Percentiles rank a stretch among this genome's conserved stretches.
These are phyloP conservation scores for Melanaphis sacchari DNA, from an alignment of 1,140 invertebrate species.

Conservation along the genomic window DNA sequence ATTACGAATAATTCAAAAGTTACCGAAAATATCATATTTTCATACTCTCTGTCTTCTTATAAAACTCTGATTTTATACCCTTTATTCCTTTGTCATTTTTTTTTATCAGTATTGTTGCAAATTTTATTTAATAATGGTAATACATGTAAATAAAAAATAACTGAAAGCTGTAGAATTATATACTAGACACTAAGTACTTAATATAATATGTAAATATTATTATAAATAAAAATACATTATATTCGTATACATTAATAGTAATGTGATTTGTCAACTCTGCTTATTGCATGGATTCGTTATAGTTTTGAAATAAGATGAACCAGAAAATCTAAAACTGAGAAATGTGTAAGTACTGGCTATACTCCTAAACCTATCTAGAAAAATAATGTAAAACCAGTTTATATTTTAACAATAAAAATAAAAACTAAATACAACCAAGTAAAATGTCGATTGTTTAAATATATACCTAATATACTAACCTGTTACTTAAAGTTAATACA, in stretches of 20 bases:
- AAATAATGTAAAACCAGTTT: neutral
- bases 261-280: neutral
- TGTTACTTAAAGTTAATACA: too few relatives aligned
- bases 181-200: neutral
- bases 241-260: neutral
- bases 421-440: too few relatives aligned
- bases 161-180: neutral
- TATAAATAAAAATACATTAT: neutral
- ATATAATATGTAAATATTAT: conserved; percentile 18
- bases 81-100: neutral
- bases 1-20: conserved; percentile 36
- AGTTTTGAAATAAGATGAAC: neutral
- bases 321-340: neutral
- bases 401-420: neutral
- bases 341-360: neutral
- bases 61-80: neutral
- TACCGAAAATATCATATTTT: neutral
- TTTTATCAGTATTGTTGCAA: neutral
- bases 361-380: neutral
- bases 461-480: too few relatives aligned
- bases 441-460: too few relatives aligned
- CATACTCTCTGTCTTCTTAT: neutral
- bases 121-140: neutral
- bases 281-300: neutral
- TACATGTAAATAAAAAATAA: neutral